Percentiles rank a stretch among this genome's conserved stretches.
phyloP scores from a whole-genome alignment of 2,888 invertebrate species.

The Neuroscelio doddi region DNA sequence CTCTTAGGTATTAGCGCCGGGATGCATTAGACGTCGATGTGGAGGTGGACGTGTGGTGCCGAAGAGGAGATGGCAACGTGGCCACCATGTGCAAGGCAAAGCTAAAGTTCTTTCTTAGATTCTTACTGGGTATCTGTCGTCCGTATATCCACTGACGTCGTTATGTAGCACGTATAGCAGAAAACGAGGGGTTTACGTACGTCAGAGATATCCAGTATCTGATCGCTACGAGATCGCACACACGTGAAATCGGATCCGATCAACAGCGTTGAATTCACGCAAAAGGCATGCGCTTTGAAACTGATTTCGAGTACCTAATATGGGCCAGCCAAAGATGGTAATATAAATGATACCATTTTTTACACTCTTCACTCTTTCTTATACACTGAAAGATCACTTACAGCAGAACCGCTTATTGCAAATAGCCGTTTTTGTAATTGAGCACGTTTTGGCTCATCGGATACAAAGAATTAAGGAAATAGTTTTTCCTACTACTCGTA shows the following conservation, averaged over 20 bases:
- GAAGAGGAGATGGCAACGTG: constrained; percentile 67
- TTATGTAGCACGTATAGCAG: constrained; percentile 20
- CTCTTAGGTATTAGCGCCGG: constrained; percentile 57
- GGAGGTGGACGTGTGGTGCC: constrained; percentile 43
- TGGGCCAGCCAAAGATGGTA: constrained; percentile 4
- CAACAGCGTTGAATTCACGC: constrained; percentile 23
- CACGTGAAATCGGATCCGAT: constrained; percentile 47
- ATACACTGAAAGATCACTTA: too few species aligned
- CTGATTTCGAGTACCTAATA: constrained; percentile 32
- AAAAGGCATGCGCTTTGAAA: constrained; percentile 29
- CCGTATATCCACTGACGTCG: constrained; percentile 37
- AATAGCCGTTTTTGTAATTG: too few species aligned
- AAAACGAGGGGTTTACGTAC: constrained; percentile 7
- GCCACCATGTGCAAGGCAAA: constrained; percentile 63
- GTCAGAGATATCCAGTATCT: constrained; percentile 33
- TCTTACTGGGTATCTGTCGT: constrained; percentile 51
- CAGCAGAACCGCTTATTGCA: too few species aligned
- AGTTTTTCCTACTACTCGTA: too few species aligned
- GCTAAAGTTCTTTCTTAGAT: constrained; percentile 57
- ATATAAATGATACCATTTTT: neutral
- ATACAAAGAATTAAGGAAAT: too few species aligned
- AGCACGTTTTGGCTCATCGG: too few species aligned
- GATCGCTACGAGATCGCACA: constrained; percentile 44
- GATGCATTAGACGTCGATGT: constrained; percentile 62
- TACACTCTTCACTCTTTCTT: too few species aligned